Evolutionary conservation across 1,140 invertebrate genomes (phyloP), one percentile per base, ranked within the genome.

Genomic region (Panagrolaimus sp.): DNA sequence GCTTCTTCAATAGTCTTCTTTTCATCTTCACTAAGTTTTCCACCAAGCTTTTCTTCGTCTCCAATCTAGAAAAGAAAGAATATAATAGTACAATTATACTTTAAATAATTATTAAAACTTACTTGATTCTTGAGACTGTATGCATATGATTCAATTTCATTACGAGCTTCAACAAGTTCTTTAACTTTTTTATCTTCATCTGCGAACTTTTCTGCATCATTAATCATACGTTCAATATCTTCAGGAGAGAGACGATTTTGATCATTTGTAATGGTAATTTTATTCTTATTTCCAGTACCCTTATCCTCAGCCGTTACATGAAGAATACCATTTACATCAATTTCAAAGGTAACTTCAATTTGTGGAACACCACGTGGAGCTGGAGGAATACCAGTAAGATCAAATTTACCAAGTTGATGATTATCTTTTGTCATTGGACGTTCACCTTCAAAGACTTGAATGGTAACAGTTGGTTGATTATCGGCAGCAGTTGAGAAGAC

Each of bases 361-460:
- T 98, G 93, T n/a, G 95, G 94, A 48, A 98, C 93, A 69, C 96
- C 95, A 82, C 95, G 87, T 4, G 94, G 94, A 57, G 95, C 94
- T 46, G 94, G 94, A 72, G 96, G 95, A 74, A 99, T 96, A 63
- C 94, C 96, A 71, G 93, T 98, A 31, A 99, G 85, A 84, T 98
- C 96, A 84, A 99, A 99, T 85, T 98, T 97, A 69, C 94, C 94
- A 42, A 97, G 87, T 64, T 93, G 86, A 86, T 98, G 94, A 84
- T 98, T 98, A 83, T 98, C 96, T 85, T 98, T 98, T 70, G 95
- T 98, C 95, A 98, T 96, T 38, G 95, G 92, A 82, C 96, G 89
- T 86, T 99, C 96, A 80, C 96, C 93, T 86, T 96, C 93, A 83
- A 90, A 95, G 0, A 96, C 92, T 85, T 97, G 93, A 83, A 98